These are phyloP conservation scores for Galbula dea DNA, from an alignment of 2,113 vertebrate species.

Conservation along the genomic window DNA sequence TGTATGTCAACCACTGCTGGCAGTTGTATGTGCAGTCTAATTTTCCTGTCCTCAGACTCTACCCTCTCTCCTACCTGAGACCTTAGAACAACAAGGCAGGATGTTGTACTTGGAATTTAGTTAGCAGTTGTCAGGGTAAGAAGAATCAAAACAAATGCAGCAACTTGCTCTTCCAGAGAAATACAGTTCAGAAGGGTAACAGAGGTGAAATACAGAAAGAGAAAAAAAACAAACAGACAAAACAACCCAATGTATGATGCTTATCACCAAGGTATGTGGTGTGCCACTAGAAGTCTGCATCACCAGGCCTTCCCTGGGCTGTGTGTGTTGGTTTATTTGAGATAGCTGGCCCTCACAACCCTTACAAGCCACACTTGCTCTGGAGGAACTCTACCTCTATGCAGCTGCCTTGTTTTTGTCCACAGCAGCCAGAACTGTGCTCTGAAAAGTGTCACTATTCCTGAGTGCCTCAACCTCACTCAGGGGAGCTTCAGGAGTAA, in stretches of 20 bases:
- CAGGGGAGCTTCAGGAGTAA: not conserved
- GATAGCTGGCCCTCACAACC: not conserved
- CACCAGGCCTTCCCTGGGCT: not conserved
- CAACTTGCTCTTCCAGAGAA: not conserved
- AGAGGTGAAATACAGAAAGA: not conserved
- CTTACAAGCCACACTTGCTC: not conserved
- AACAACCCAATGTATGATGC: not conserved
- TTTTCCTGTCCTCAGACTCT: not conserved
- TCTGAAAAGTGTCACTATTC: not conserved
- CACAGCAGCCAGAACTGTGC: fast-evolving
- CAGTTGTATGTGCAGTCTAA: not conserved
- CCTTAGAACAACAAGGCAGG: not conserved
- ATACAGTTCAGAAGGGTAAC: not conserved
- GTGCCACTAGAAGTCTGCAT: not conserved
- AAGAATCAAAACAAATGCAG: not conserved
- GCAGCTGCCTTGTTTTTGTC: not conserved
- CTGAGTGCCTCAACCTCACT: not conserved
- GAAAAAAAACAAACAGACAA: not conserved
- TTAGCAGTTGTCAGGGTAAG: not conserved
- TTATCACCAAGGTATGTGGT: too few relatives aligned
- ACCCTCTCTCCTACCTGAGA: not conserved
- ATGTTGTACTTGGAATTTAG: not conserved
- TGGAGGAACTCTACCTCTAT: not conserved
- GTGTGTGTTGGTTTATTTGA: not conserved
- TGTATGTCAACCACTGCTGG: not conserved